phyloP scores from a whole-genome alignment of 92 coral and sea anemone species.

The Diadumene lineata region DNA sequence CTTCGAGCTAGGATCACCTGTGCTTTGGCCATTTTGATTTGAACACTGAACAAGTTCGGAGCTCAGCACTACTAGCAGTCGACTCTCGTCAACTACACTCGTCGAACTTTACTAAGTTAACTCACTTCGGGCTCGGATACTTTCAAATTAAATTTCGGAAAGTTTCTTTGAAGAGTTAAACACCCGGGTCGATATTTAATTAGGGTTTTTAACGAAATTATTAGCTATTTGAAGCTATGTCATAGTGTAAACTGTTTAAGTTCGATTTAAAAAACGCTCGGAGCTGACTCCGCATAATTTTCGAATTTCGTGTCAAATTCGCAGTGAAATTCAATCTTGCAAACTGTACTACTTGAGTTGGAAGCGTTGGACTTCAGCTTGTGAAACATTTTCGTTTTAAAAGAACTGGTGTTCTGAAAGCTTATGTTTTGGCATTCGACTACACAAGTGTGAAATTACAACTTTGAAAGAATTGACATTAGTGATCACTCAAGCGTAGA shows the following conservation, averaged over 20 bases:
- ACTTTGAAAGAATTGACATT: constrained; percentile 3
- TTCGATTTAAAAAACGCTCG: neutral
- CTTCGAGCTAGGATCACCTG: constrained; percentile 43
- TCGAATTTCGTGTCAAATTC: neutral
- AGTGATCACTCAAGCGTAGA: constrained; percentile 36
- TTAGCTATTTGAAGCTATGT: constrained; percentile 24
- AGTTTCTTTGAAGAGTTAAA: constrained; percentile 21
- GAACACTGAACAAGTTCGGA: constrained; percentile 12
- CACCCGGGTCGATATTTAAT: constrained; percentile 29
- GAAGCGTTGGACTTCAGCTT: constrained; percentile 3
- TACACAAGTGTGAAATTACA: too few species aligned
- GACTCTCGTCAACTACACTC: constrained; percentile 1
- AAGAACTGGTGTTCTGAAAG: constrained; percentile 19
- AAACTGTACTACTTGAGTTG: neutral
- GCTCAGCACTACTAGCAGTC: neutral
- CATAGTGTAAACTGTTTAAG: constrained; percentile 3
- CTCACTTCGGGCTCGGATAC: constrained; percentile 6
- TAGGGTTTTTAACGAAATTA: constrained; percentile 44
- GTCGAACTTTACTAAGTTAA: constrained; percentile 1
- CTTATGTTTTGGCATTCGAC: too few species aligned
- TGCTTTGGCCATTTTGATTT: constrained; percentile 21
- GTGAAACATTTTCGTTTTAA: constrained; percentile 5
- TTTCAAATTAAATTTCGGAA: constrained; percentile 16
- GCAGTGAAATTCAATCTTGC: neutral
- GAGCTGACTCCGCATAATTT: constrained; percentile 3